Evolutionary conservation across 2,113 vertebrate species (phyloP).

Genomic region (Spilogale gracilis): DNA sequence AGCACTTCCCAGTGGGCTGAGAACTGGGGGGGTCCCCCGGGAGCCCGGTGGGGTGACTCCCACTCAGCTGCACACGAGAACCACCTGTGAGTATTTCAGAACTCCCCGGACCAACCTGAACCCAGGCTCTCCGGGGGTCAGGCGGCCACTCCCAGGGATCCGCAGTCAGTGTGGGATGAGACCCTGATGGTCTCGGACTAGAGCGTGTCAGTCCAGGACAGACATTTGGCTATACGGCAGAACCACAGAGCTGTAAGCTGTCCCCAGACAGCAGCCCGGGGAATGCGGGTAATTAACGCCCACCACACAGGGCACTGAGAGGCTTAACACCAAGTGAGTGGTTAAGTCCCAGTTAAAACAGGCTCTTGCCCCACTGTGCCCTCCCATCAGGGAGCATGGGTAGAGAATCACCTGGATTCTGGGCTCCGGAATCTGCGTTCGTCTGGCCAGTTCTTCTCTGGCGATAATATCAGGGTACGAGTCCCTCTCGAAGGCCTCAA

Average conservation of each 20-base stretch:
- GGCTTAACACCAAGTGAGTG: not conserved
- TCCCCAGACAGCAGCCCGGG: not conserved
- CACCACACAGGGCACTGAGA: not conserved
- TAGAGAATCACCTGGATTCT: constrained; percentile 27
- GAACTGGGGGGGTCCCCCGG: not conserved
- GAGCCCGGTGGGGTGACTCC: not conserved
- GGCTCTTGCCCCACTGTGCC: not conserved
- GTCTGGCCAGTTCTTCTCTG: not conserved
- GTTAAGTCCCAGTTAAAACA: not conserved
- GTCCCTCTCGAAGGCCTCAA: not conserved
- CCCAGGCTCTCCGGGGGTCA: not conserved
- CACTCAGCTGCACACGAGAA: not conserved
- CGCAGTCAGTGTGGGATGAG: not conserved
- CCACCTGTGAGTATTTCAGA: too few relatives aligned
- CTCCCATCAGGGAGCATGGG: not conserved
- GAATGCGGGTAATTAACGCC: not conserved
- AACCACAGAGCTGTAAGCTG: not conserved
- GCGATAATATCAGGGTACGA: not conserved
- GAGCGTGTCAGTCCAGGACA: not conserved
- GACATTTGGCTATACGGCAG: not conserved
- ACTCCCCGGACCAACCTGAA: not conserved
- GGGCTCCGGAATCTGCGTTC: not conserved
- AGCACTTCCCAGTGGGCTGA: not conserved
- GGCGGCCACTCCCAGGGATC: not conserved
- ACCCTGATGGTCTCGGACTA: not conserved